Evolutionary conservation across 1,140 invertebrate genomes (phyloP).

Genomic region (Drosophila truncata): DNA sequence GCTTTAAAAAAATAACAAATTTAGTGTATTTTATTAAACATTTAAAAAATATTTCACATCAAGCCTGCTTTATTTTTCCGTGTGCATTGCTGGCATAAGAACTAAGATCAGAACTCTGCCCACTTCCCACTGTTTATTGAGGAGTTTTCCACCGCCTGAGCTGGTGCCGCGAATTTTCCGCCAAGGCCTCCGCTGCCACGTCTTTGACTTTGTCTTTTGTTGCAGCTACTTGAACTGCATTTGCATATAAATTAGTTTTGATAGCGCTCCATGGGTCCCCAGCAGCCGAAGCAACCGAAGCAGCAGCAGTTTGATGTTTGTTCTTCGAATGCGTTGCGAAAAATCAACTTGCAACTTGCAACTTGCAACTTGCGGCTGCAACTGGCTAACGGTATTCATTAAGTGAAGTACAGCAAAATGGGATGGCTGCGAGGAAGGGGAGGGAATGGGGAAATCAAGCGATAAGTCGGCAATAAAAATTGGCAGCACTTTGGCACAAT

Average conservation of each 20-base stretch:
- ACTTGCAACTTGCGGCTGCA: constrained; percentile 14
- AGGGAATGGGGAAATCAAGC: constrained; percentile 57
- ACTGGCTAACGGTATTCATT: constrained; percentile 77
- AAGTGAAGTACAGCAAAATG: constrained; percentile 69
- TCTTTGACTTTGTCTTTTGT: constrained; percentile 63
- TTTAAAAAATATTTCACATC: not conserved
- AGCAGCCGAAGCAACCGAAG: constrained; percentile 21
- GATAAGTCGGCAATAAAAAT: constrained; percentile 83
- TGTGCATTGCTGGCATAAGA: constrained; percentile 33
- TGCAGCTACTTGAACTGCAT: constrained; percentile 81
- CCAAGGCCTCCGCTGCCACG: constrained; percentile 28
- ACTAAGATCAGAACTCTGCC: constrained; percentile 29
- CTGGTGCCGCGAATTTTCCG: constrained; percentile 46
- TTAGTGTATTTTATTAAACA: not conserved
- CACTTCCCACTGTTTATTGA: constrained; percentile 49
- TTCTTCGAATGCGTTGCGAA: constrained; percentile 76
- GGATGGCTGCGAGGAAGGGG: constrained; percentile 1
- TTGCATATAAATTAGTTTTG: constrained; percentile 84
- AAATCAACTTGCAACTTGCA: constrained; percentile 39
- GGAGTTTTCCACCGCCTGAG: constrained; percentile 29
- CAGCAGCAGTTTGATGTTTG: constrained; percentile 73
- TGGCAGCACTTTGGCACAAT: constrained; percentile 80
- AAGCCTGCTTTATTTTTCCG: not conserved
- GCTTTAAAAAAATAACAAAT: too few relatives aligned
- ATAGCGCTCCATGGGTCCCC: constrained; percentile 57